phyloP scores from a whole-genome alignment of 1,140 invertebrate species.

The Drosophila baimaii region DNA sequence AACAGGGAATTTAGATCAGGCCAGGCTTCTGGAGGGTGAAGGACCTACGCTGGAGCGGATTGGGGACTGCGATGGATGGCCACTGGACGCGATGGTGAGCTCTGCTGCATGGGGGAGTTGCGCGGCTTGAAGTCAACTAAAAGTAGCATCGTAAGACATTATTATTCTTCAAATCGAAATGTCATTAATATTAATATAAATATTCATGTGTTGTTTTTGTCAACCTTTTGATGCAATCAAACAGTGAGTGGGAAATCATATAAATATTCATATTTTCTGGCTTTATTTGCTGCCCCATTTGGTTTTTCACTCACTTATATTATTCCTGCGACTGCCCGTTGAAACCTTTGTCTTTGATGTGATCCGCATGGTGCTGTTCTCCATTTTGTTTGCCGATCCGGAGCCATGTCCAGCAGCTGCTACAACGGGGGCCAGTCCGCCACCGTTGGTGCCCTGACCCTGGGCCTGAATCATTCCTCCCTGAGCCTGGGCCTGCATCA shows the following conservation, averaged over 20 bases:
- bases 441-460: slow-evolving; percentile 26
- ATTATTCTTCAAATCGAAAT: not conserved
- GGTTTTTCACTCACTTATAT: slow-evolving; percentile 69
- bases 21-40: not conserved
- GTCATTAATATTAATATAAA: not conserved
- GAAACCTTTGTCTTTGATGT: slow-evolving; percentile 83
- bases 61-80: slow-evolving; percentile 79
- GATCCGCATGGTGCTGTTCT: slow-evolving; percentile 82
- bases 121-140: slow-evolving; percentile 82
- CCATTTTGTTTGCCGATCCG: slow-evolving; percentile 64
- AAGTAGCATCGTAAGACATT: slow-evolving; percentile 6
- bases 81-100: slow-evolving; percentile 77
- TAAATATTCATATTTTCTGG: not conserved
- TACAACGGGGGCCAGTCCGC: slow-evolving; percentile 5
- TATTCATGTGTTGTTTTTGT: not conserved
- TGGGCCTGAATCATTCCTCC: slow-evolving; percentile 3
- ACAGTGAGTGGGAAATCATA: too few relatives aligned
- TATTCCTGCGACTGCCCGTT: slow-evolving; percentile 79
- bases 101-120: slow-evolving; percentile 82
- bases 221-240: too few relatives aligned
- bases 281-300: not conserved
- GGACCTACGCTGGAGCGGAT: slow-evolving; percentile 80
- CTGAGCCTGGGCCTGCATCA: slow-evolving; percentile 17
- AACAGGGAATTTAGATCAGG: not conserved
- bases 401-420: slow-evolving; percentile 55